Evolutionary conservation across 2,888 invertebrate genomes (phyloP).

Genomic region (Blera fallax): DNA sequence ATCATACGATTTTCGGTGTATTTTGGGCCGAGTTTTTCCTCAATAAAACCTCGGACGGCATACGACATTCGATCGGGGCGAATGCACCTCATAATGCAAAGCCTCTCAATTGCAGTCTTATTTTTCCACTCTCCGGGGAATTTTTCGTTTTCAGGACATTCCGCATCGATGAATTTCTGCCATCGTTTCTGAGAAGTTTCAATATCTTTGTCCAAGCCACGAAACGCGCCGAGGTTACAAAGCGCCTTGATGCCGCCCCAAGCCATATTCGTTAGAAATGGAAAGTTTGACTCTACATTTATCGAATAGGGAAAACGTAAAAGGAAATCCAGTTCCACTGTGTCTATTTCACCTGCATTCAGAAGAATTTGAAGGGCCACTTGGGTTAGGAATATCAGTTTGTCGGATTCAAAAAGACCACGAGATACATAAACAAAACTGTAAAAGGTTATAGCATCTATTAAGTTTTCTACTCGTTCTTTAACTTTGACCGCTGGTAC

Average conservation of each 20-base stretch:
- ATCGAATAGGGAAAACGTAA: conserved; percentile 91
- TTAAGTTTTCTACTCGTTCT: conserved; percentile 88
- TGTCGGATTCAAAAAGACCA: conserved; percentile 95
- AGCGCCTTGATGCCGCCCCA: conserved; percentile 94
- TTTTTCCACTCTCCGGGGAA: conserved; percentile 98
- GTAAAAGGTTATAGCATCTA: conserved; percentile 93
- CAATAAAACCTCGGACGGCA: conserved; percentile 90
- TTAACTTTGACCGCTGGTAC: conserved; percentile 87
- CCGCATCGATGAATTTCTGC: conserved; percentile 95
- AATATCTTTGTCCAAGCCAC: conserved; percentile 93
- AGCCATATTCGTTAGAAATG: conserved; percentile 89
- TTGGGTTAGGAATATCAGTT: conserved; percentile 94
- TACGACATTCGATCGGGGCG: conserved; percentile 97
- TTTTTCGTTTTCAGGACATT: conserved; percentile 96
- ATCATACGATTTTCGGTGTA: conserved; percentile 90
- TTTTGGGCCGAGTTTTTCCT: conserved; percentile 92
- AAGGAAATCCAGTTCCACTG: conserved; percentile 92
- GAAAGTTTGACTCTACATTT: conserved; percentile 89
- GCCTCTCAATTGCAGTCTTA: conserved; percentile 90
- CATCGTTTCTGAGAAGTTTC: conserved; percentile 95
- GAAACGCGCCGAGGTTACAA: conserved; percentile 89
- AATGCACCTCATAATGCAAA: conserved; percentile 96
- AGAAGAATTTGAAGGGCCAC: conserved; percentile 89
- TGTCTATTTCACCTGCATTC: conserved; percentile 86
- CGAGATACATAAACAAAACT: conserved; percentile 94